Conservation (phyloP, 1,140 invertebrate genomes). For the Drosophila ercepeae region DNA sequence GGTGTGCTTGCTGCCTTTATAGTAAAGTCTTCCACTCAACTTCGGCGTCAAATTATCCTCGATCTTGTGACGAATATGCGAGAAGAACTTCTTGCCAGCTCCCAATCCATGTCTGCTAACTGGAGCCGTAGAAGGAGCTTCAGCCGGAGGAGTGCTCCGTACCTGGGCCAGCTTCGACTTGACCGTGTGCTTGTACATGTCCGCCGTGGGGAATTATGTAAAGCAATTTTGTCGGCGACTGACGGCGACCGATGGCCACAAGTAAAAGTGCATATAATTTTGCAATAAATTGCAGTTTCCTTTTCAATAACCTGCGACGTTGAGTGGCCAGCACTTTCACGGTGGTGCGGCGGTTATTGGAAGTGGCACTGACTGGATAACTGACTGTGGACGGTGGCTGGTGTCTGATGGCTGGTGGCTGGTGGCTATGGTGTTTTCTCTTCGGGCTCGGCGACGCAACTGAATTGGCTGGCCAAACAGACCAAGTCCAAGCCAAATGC, state of each 20-base stretch:
- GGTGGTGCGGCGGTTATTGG: slow-evolving; percentile 26
- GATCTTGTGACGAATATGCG: slow-evolving; percentile 78
- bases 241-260: slow-evolving; percentile 15
- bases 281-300: slow-evolving; percentile 62
- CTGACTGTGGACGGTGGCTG: no score
- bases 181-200: slow-evolving; percentile 75
- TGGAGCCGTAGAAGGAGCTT: slow-evolving; percentile 18
- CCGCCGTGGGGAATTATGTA: slow-evolving; percentile 29
- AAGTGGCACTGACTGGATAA: background rate
- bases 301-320: slow-evolving; percentile 57
- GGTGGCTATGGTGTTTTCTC: slow-evolving; percentile 62
- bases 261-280: slow-evolving; percentile 75
- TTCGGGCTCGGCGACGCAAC: slow-evolving; percentile 77
- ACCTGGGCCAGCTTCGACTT: slow-evolving; percentile 67
- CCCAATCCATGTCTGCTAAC: slow-evolving; percentile 39
- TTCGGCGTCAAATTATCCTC: slow-evolving; percentile 81
- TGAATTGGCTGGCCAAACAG: slow-evolving; percentile 61
- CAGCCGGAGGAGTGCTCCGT: slow-evolving; percentile 51
- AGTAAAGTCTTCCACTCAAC: slow-evolving; percentile 69
- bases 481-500: slow-evolving; percentile 51
- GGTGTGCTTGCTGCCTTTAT: slow-evolving; percentile 73
- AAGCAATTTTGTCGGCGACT: slow-evolving; percentile 28
- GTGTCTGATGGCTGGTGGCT: slow-evolving; percentile 6
- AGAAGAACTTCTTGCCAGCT: slow-evolving; percentile 74
- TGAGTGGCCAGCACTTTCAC: slow-evolving; percentile 65